These are phyloP conservation scores for Petrolisthes manimaculis DNA, from an alignment of 2,888 invertebrate genomes.

Conservation along the genomic window DNA sequence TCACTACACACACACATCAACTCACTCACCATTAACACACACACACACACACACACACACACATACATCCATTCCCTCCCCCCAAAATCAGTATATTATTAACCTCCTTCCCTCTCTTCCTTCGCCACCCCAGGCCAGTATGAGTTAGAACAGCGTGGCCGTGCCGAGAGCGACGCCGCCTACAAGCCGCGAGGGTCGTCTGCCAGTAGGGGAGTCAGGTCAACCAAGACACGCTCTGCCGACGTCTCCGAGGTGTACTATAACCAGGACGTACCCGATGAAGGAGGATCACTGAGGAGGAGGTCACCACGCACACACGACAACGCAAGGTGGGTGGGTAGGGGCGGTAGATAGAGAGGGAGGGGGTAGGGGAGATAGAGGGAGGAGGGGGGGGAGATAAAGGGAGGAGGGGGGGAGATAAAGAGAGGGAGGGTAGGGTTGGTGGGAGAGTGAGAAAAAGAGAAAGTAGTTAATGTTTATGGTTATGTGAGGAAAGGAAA, in stretches of 20 bases:
- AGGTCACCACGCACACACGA: conserved; percentile 58
- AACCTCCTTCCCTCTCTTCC: neutral
- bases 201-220: conserved; percentile 38
- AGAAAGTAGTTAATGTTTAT: no score
- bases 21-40: no score
- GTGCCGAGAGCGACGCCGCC: conserved; percentile 60
- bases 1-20: no score
- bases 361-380: no score
- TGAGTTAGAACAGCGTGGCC: conserved; percentile 44
- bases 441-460: neutral
- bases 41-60: no score
- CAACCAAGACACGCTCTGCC: conserved; percentile 55
- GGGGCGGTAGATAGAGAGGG: no score
- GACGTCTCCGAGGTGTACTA: conserved; percentile 57
- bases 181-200: conserved; percentile 56
- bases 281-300: conserved; percentile 35
- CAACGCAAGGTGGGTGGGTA: conserved; percentile 52
- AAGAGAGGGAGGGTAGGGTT: neutral
- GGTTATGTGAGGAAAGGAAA: no score
- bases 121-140: conserved; percentile 39
- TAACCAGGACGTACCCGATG: conserved; percentile 40
- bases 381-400: no score
- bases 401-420: no score
- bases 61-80: neutral
- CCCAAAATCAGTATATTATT: neutral